Evolutionary conservation across 2,113 vertebrate genomes (phyloP).

Genomic region (Petrocephalus microphthalmus): DNA sequence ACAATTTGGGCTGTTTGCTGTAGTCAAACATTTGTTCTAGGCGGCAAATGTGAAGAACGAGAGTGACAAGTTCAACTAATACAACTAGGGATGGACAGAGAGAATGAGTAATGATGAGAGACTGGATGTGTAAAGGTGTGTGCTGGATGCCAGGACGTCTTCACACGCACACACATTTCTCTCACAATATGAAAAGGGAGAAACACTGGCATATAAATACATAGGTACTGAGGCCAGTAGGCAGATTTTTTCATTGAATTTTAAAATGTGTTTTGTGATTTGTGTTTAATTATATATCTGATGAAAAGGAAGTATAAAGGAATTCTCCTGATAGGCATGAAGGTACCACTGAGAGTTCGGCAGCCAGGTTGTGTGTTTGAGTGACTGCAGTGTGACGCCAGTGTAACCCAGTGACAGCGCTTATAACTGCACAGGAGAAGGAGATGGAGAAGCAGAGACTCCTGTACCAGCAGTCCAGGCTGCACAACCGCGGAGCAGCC

Average conservation of each 20-base stretch:
- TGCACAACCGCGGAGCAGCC: slow-evolving; percentile 81
- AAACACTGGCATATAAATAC: neutral
- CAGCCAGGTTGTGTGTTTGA: neutral
- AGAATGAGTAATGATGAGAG: slow-evolving; percentile 42
- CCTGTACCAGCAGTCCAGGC: slow-evolving; percentile 80
- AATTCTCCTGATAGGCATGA: neutral
- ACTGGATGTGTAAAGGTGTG: slow-evolving; percentile 4
- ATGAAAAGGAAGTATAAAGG: neutral
- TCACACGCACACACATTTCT: neutral
- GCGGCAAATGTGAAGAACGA: slow-evolving; percentile 58
- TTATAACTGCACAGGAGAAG: slow-evolving; percentile 67
- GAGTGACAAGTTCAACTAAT: slow-evolving; percentile 60
- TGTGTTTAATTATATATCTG: neutral
- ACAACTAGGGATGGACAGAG: slow-evolving; percentile 28
- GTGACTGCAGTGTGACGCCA: slow-evolving; percentile 37
- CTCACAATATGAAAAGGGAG: neutral
- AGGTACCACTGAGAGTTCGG: neutral
- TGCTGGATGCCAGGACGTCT: neutral
- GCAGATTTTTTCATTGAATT: neutral
- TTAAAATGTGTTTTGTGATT: neutral
- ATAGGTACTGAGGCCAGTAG: neutral
- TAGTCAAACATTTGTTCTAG: slow-evolving; percentile 66
- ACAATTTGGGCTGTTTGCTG: slow-evolving; percentile 50
- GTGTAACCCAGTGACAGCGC: slow-evolving; percentile 22
- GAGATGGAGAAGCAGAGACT: slow-evolving; percentile 90